A percentile compares a stretch with the other conserved stretches of the same genome.
Conservation (phyloP, 2,888 invertebrate species). For the Scaeva pyrastri region DNA sequence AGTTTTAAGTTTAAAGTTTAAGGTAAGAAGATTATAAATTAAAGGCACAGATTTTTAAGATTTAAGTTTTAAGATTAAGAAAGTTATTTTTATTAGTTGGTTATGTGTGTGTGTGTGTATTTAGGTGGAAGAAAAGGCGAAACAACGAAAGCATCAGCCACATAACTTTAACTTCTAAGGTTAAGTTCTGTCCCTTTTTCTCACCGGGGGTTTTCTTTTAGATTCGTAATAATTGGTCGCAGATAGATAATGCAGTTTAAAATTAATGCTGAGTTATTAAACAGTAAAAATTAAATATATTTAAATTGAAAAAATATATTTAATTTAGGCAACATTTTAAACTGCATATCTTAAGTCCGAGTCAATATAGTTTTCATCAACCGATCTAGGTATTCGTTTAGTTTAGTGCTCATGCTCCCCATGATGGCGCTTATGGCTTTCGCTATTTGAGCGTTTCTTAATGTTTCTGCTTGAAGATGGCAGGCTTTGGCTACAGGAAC, state of each 20-base stretch:
- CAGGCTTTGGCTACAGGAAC: constrained; percentile 82
- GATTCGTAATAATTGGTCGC: neutral
- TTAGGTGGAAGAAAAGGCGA: constrained; percentile 49
- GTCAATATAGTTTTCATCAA: neutral
- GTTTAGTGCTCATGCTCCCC: constrained; percentile 24
- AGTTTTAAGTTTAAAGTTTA: too few species aligned
- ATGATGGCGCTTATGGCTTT: constrained; percentile 68
- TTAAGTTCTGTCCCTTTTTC: constrained; percentile 30
- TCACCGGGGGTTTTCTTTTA: constrained; percentile 7
- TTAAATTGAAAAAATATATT: neutral
- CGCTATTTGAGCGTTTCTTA: constrained; percentile 78
- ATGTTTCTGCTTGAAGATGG: constrained; percentile 78
- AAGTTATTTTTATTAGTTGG: constrained; percentile 26
- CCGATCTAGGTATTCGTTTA: neutral
- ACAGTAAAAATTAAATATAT: neutral
- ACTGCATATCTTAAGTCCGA: constrained; percentile 25
- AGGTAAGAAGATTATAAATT: neutral
- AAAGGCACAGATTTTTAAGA: constrained; percentile 10
- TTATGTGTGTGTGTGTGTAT: constrained; percentile 25
- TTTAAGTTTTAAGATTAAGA: constrained; percentile 33
- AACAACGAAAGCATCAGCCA: constrained; percentile 58
- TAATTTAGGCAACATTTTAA: neutral
- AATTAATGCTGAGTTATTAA: neutral
- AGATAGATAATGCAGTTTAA: constrained; percentile 26
- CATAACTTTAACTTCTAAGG: constrained; percentile 24